Evolutionary conservation across 2,113 vertebrate genomes (phyloP).

Genomic region (Pollimyrus isidori): DNA sequence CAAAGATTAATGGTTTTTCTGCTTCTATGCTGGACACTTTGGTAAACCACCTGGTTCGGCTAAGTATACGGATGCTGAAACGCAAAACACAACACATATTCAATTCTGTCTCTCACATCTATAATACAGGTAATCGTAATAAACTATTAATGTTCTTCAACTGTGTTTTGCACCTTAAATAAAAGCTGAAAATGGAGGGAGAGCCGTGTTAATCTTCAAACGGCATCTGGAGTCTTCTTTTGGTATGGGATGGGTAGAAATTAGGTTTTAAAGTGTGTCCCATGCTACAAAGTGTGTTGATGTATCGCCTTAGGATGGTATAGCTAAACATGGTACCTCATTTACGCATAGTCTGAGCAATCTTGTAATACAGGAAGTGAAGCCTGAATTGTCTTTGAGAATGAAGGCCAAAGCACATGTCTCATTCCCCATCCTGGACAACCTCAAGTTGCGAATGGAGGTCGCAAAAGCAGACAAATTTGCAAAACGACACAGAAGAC

Average conservation of each 20-base stretch:
- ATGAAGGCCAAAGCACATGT: not conserved
- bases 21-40: not conserved
- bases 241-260: not conserved
- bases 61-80: not conserved
- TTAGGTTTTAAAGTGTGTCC: not conserved
- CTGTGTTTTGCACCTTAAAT: not conserved
- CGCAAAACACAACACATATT: not conserved
- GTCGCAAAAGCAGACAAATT: not conserved
- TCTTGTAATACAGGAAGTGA: not conserved
- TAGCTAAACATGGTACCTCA: not conserved
- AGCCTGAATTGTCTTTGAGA: not conserved
- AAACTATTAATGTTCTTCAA: not conserved
- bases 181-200: not conserved
- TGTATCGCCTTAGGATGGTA: not conserved
- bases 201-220: not conserved
- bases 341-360: not conserved
- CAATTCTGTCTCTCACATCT: not conserved
- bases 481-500: not conserved
- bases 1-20: conserved; percentile 22
- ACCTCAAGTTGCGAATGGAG: not conserved
- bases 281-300: not conserved
- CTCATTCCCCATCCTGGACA: not conserved
- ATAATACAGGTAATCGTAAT: not conserved
- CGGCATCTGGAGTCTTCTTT: not conserved
- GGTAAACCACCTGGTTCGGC: not conserved